phyloP scores from a whole-genome alignment of 2,113 vertebrate species.

The Acrocephalus arundinaceus region DNA sequence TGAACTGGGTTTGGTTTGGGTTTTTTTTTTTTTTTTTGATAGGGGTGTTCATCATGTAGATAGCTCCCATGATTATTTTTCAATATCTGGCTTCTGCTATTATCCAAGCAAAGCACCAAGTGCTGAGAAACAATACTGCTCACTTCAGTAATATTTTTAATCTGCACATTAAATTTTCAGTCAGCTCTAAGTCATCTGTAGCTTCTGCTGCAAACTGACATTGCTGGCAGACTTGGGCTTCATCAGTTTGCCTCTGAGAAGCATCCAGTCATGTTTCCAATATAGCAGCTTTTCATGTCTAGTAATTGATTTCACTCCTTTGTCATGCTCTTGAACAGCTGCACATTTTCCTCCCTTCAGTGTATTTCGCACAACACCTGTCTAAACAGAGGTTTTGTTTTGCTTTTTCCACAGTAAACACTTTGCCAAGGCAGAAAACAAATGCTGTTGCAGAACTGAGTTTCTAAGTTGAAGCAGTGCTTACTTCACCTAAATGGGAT shows the following conservation, averaged over 20 bases:
- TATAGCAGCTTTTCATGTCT: background rate
- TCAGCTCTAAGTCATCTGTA: background rate
- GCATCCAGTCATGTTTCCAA: background rate
- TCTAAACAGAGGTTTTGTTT: background rate
- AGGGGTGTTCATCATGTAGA: accelerated
- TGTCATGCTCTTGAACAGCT: background rate
- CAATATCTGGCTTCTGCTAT: background rate
- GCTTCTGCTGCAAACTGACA: background rate
- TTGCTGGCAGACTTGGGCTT: background rate
- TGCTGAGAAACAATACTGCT: background rate
- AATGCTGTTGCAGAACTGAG: background rate
- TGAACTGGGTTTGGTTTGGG: background rate
- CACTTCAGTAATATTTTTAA: background rate
- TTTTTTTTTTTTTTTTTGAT: background rate
- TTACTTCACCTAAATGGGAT: background rate
- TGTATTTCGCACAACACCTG: background rate
- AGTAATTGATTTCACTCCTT: slow-evolving; percentile 10
- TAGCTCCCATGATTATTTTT: background rate
- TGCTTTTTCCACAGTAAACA: background rate
- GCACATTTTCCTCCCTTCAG: background rate
- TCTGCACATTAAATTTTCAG: background rate
- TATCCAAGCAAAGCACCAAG: background rate
- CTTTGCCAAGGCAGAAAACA: background rate
- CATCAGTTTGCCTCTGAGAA: background rate
- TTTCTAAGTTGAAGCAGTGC: background rate